These are phyloP conservation scores for Plectrocnemia conspersa DNA, from an alignment of 1,140 invertebrate species.

Conservation along the genomic window DNA sequence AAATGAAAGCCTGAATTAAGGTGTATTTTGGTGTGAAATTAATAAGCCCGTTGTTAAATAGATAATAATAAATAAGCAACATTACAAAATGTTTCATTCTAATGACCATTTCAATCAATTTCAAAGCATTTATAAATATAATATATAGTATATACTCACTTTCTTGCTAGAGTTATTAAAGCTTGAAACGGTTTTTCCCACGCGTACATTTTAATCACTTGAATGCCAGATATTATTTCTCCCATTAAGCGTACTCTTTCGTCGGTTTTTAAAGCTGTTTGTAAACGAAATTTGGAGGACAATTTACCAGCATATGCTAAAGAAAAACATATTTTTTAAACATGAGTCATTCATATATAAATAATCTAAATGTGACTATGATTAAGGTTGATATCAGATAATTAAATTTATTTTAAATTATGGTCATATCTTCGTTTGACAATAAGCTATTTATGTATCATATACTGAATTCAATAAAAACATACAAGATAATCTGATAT, in stretches of 20 bases:
- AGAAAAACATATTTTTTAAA: conserved; percentile 31
- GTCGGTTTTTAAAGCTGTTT: conserved; percentile 67
- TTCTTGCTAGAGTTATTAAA: conserved; percentile 56
- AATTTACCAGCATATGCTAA: conserved; percentile 63
- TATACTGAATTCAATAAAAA: no score
- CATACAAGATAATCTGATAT: no score
- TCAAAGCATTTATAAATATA: conserved; percentile 5
- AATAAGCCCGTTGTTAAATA: no score
- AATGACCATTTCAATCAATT: no score
- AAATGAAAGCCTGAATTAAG: no score
- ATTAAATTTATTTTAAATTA: no score
- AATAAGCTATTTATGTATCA: background rate
- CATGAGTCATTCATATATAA: background rate
- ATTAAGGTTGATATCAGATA: no score
- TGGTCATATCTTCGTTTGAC: background rate
- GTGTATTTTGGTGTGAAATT: no score
- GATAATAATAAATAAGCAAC: no score
- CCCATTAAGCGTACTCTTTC: conserved; percentile 73
- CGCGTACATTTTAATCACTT: conserved; percentile 79
- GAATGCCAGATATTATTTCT: conserved; percentile 66
- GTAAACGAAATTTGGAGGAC: conserved; percentile 57
- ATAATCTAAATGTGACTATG: no score
- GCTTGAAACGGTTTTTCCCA: conserved; percentile 70
- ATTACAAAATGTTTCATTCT: no score
- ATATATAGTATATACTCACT: conserved; percentile 38